Percentiles rank a stretch among this genome's conserved stretches.
phyloP scores from a whole-genome alignment of 2,797 vertebrate species.

The Salmo trutta region DNA sequence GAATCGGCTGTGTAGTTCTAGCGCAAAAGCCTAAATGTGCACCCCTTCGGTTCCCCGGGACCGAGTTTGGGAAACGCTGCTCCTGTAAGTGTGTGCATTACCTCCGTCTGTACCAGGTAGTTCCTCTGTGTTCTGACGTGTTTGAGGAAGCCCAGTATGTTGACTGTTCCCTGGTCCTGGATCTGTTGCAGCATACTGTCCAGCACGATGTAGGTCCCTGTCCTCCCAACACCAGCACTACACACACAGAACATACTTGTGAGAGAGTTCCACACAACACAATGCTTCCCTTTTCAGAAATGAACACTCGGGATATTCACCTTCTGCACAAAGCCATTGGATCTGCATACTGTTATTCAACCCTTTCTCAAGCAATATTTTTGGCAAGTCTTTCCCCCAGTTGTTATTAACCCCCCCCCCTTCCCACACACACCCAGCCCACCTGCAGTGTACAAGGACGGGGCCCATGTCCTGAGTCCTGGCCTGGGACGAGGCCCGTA shows the following conservation, averaged over 20 bases:
- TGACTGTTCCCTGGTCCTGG: conserved; percentile 89
- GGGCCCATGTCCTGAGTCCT: conserved; percentile 85
- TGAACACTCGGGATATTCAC: no score
- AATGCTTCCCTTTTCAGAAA: background rate
- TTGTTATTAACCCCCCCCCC: background rate
- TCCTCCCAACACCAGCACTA: conserved; percentile 95
- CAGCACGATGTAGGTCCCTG: conserved; percentile 94
- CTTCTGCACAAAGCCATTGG: no score
- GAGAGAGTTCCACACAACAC: background rate
- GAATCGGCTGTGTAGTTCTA: no score
- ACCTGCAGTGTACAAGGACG: conserved; percentile 96
- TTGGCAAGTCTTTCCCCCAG: background rate
- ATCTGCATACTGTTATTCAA: no score
- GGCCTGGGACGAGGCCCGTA: conserved; percentile 85
- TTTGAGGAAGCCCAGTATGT: conserved; percentile 93
- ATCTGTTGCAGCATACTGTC: conserved; percentile 98
- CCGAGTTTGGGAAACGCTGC: no score
- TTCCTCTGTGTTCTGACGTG: conserved; percentile 97
- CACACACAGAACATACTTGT: conserved; percentile 69
- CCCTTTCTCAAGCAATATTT: background rate
- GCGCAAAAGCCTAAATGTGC: no score
- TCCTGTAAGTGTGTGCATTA: conserved; percentile 38
- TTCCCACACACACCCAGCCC: conserved; percentile 19
- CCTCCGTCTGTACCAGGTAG: conserved; percentile 97
- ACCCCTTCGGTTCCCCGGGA: no score